These are phyloP conservation scores for Galleria mellonella DNA, from an alignment of 1,140 invertebrate species.

Conservation along the genomic window DNA sequence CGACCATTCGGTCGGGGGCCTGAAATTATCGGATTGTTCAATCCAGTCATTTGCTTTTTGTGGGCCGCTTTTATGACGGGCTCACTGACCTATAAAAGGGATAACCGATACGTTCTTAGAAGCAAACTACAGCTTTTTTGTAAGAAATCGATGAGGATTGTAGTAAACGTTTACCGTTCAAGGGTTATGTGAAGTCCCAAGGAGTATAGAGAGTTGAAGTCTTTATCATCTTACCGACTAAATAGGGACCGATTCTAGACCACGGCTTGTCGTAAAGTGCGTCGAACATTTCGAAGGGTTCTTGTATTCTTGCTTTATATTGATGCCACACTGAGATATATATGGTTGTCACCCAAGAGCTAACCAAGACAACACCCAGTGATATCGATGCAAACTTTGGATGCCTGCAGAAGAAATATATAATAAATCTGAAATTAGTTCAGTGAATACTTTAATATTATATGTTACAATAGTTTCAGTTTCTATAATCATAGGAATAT, in stretches of 20 bases:
- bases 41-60: constrained; percentile 18
- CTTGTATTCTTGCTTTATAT: constrained; percentile 85
- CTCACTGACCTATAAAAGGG: constrained; percentile 16
- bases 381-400: constrained; percentile 74
- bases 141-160: constrained; percentile 15
- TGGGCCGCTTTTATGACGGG: constrained; percentile 14
- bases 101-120: constrained; percentile 16
- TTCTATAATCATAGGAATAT: neutral
- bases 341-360: constrained; percentile 85
- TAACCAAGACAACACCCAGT: constrained; percentile 77
- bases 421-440: neutral
- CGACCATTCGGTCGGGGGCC: neutral
- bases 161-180: constrained; percentile 13
- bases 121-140: constrained; percentile 14
- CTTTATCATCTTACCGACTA: constrained; percentile 76
- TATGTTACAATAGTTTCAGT: too few species aligned
- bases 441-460: too few species aligned
- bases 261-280: constrained; percentile 90
- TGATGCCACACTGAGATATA: constrained; percentile 83
- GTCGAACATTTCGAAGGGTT: constrained; percentile 89
- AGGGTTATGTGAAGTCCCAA: constrained; percentile 7
- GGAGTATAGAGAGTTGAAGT: constrained; percentile 1
- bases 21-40: constrained; percentile 23
- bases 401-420: constrained; percentile 56
- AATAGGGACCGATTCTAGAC: constrained; percentile 86